phyloP scores from a whole-genome alignment of 2,888 invertebrate genomes.

The Pegoplata infirma region DNA sequence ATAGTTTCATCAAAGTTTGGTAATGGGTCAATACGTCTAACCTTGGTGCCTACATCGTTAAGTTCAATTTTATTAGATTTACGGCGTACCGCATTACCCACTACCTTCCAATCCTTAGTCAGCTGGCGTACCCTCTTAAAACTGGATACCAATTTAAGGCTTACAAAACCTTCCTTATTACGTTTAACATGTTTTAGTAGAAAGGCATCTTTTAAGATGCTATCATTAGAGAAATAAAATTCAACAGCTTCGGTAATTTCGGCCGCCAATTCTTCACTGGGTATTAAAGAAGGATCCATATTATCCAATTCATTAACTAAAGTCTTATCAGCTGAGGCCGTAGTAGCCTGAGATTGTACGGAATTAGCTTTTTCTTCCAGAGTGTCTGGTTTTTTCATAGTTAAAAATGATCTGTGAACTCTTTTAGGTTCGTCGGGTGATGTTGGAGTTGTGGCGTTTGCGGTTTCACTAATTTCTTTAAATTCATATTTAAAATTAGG shows the following conservation, averaged over 20 bases:
- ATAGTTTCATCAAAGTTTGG: constrained; percentile 95
- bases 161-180: constrained; percentile 97
- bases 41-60: constrained; percentile 93
- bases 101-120: constrained; percentile 95
- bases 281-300: constrained; percentile 78
- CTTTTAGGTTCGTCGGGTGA: constrained; percentile 68
- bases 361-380: constrained; percentile 55
- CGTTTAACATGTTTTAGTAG: constrained; percentile 95
- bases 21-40: constrained; percentile 89
- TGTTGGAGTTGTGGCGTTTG: constrained; percentile 69
- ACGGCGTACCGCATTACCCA: constrained; percentile 89
- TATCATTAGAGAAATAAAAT: constrained; percentile 96
- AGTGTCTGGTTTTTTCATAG: constrained; percentile 68
- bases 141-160: constrained; percentile 94
- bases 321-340: constrained; percentile 51
- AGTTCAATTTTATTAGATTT: constrained; percentile 90
- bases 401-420: constrained; percentile 72
- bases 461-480: constrained; percentile 1
- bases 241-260: constrained; percentile 93
- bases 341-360: constrained; percentile 47
- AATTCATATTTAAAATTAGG: constrained; percentile 70
- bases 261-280: constrained; percentile 87
- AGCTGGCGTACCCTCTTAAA: constrained; percentile 96
- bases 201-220: constrained; percentile 96
- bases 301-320: constrained; percentile 73